phyloP scores from a whole-genome alignment of 2,113 vertebrate species.

The Bostrychus sinensis region DNA sequence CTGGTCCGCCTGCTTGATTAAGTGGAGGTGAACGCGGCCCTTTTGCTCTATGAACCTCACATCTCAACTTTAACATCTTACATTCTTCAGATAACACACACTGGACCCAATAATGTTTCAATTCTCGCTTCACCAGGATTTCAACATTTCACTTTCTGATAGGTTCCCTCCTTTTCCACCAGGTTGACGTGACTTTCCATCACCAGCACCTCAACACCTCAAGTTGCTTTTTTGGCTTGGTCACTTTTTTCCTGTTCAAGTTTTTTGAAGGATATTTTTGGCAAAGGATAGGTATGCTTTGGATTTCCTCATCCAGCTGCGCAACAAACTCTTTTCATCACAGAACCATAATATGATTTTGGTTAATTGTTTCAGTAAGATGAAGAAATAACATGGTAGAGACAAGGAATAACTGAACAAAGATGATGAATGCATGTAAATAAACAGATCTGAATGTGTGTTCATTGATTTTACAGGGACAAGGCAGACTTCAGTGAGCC shows the following conservation, averaged over 20 bases:
- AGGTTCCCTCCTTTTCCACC: not conserved
- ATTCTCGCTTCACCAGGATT: constrained; percentile 13
- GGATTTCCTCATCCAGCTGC: constrained; percentile 7
- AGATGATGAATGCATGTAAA: not conserved
- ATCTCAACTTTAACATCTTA: constrained; percentile 18
- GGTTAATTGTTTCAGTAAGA: not conserved
- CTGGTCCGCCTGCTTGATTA: constrained; percentile 22
- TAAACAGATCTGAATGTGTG: not conserved
- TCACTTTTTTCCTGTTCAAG: not conserved
- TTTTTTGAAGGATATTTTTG: constrained; percentile 12
- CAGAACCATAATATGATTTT: not conserved
- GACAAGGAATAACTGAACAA: not conserved
- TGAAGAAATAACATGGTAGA: not conserved
- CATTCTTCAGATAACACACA: constrained; percentile 11
- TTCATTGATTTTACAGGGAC: too few relatives aligned
- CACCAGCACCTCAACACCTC: constrained; percentile 13
- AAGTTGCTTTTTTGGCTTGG: not conserved
- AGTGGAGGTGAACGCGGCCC: constrained; percentile 4
- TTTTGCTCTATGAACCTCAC: constrained; percentile 15
- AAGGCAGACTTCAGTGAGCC: not conserved
- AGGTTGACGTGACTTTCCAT: constrained; percentile 12
- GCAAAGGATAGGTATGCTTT: not conserved
- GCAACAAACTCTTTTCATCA: constrained; percentile 4
- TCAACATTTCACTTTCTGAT: constrained; percentile 5
- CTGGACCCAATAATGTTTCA: not conserved